Evolutionary conservation across 2,797 vertebrate genomes (phyloP).

Genomic region (Siniperca obscura): DNA sequence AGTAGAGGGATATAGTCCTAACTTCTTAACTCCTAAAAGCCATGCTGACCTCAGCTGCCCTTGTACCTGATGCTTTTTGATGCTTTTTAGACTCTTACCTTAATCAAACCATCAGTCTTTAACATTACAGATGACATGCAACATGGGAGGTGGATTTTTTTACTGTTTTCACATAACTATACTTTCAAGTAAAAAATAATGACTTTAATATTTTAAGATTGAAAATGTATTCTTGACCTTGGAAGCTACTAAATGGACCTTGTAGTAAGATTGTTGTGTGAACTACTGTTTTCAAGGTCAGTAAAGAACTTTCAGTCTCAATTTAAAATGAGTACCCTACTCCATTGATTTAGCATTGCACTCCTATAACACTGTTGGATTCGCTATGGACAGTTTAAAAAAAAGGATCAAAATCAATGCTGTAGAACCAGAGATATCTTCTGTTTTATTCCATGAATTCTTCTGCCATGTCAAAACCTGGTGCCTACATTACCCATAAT

Average conservation of each 20-base stretch:
- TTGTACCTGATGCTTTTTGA: background rate
- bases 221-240: background rate
- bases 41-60: constrained; percentile 2
- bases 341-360: too few relatives aligned
- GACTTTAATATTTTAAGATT: background rate
- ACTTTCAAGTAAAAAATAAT: background rate
- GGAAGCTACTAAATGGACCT: background rate
- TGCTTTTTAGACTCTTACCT: background rate
- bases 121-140: background rate
- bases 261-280: too few relatives aligned
- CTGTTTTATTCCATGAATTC: background rate
- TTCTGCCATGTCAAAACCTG: too few relatives aligned
- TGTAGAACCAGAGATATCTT: too few relatives aligned
- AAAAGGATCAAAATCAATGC: too few relatives aligned
- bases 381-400: too few relatives aligned
- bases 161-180: background rate
- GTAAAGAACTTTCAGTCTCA: too few relatives aligned
- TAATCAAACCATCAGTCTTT: background rate
- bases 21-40: background rate
- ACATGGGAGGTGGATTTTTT: background rate
- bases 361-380: background rate
- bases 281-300: too few relatives aligned
- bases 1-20: background rate
- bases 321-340: too few relatives aligned
- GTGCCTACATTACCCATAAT: too few relatives aligned